A percentile compares a stretch with the other conserved stretches of the same genome.
Evolutionary conservation across 2,797 vertebrate genomes (phyloP).

Genomic region (Pelobates cultripes): DNA sequence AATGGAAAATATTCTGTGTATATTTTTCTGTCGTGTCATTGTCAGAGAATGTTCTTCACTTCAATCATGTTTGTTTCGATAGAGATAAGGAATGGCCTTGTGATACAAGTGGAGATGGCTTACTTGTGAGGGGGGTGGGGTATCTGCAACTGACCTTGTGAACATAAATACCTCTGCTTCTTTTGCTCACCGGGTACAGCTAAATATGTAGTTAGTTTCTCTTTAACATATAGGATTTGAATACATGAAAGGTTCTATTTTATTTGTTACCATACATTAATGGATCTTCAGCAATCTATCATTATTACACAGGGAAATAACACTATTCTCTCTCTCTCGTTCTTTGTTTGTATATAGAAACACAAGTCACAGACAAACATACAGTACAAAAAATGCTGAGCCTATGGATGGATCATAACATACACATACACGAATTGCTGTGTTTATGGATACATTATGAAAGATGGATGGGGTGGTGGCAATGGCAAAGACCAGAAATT

Average conservation of each 20-base stretch:
- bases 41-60: neutral
- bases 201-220: neutral
- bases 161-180: neutral
- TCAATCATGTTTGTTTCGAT: conserved; percentile 8
- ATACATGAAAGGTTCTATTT: no score
- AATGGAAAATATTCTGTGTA: neutral
- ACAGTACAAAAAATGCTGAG: no score
- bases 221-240: neutral
- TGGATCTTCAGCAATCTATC: no score
- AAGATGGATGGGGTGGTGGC: no score
- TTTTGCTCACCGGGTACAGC: neutral
- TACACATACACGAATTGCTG: no score
- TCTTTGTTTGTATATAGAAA: no score
- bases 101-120: neutral
- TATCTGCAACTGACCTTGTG: neutral
- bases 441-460: no score
- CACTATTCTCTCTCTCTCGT: no score
- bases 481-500: no score
- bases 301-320: no score
- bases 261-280: neutral
- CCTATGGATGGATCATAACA: no score
- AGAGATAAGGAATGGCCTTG: conserved; percentile 3
- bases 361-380: no score
- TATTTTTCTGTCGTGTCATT: conserved; percentile 15
- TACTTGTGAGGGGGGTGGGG: neutral